Percentiles rank a stretch among this genome's conserved stretches.
phyloP scores from a whole-genome alignment of 2,797 vertebrate species.

The Molossus molossus region DNA sequence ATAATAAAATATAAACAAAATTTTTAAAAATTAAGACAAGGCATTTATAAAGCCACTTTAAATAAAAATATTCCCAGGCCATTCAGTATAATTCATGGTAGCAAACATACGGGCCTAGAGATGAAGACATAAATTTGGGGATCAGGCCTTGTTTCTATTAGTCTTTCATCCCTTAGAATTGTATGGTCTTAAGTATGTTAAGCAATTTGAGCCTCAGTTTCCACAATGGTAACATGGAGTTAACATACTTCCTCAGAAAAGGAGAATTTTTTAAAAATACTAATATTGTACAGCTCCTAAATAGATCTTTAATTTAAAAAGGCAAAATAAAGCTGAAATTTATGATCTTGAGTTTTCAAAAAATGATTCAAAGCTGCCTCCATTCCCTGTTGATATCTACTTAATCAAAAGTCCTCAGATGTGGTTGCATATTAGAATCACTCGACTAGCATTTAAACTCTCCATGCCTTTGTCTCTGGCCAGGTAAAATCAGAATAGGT shows the following conservation, averaged over 20 bases:
- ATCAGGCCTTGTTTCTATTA: conserved; percentile 5
- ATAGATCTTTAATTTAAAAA: conserved; percentile 44
- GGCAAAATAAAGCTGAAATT: not conserved
- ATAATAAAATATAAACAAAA: not conserved
- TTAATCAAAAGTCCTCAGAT: conserved; percentile 38
- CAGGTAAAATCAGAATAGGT: conserved; percentile 38
- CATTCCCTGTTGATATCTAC: not conserved
- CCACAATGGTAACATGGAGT: not conserved
- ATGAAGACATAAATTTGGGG: not conserved
- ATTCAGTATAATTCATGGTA: not conserved
- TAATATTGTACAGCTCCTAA: not conserved
- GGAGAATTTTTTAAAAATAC: not conserved
- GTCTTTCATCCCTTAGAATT: not conserved
- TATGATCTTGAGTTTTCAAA: not conserved
- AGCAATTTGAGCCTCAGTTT: not conserved
- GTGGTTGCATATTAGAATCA: not conserved
- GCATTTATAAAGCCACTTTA: not conserved
- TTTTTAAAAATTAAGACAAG: conserved; percentile 12
- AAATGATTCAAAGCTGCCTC: conserved; percentile 18
- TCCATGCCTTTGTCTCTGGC: not conserved
- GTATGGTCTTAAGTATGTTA: not conserved
- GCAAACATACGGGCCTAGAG: not conserved
- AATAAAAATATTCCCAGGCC: not conserved
- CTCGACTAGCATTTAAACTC: not conserved
- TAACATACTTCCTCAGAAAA: conserved; percentile 56